phyloP scores from a whole-genome alignment of 2,113 vertebrate species.

The Dasyurus viverrinus region DNA sequence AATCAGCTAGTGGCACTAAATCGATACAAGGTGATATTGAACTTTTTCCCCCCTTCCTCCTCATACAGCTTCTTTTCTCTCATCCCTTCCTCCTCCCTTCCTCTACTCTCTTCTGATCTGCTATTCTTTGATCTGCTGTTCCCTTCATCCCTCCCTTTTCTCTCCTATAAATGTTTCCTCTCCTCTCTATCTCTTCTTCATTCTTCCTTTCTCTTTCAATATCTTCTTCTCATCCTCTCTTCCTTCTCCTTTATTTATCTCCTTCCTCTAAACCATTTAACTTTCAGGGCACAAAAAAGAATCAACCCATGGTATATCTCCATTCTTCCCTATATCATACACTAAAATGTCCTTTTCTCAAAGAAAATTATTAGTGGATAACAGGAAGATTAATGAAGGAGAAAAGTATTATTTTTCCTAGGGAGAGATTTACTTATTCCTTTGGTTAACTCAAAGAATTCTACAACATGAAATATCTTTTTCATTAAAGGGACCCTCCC shows the following conservation, averaged over 20 bases:
- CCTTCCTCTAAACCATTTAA: background rate
- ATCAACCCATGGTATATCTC: background rate
- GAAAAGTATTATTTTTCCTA: background rate
- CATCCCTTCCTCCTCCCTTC: background rate
- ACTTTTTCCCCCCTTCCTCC: background rate
- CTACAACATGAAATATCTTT: background rate
- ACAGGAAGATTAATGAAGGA: background rate
- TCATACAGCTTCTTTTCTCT: background rate
- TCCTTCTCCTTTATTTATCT: background rate
- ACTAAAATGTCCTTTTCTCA: background rate
- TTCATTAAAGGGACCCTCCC: background rate
- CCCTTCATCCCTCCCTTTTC: background rate
- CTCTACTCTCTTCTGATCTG: background rate
- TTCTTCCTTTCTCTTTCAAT: background rate
- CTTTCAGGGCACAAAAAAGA: background rate
- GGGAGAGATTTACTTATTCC: background rate
- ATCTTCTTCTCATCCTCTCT: background rate
- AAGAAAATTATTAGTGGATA: background rate
- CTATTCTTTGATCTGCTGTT: background rate
- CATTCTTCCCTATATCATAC: background rate
- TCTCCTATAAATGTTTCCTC: background rate
- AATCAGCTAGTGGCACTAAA: background rate
- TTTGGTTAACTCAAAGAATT: background rate
- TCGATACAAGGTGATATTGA: conserved; percentile 24
- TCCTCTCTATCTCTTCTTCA: background rate